A percentile compares a stretch with the other conserved stretches of the same genome.
Evolutionary conservation across 2,888 invertebrate genomes (phyloP).

Genomic region (Cataglyphis rosenhaueri): DNA sequence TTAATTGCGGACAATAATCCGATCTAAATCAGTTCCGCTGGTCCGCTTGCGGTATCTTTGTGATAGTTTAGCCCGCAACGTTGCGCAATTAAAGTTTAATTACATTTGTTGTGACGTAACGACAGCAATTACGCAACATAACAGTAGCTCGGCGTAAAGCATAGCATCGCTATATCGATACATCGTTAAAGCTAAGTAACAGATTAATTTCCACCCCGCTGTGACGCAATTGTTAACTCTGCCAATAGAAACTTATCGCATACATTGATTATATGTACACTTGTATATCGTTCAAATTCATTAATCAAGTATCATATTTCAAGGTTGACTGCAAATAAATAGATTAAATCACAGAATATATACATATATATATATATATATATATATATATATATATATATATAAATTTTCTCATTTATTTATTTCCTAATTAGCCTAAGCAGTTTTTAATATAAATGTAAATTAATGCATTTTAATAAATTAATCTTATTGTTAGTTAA

Average conservation of each 20-base stretch:
- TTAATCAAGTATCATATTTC: not conserved
- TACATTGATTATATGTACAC: not conserved
- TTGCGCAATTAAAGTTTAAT: conserved; percentile 46
- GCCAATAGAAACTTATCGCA: conserved; percentile 12
- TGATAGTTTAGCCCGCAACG: conserved; percentile 20
- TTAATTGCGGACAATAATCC: conserved; percentile 14
- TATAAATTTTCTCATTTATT: not conserved
- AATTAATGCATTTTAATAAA: not conserved
- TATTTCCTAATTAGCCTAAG: conserved; percentile 3
- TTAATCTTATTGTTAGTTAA: not conserved
- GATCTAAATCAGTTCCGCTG: conserved; percentile 19
- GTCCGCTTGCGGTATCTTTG: conserved; percentile 24
- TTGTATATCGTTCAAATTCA: not conserved
- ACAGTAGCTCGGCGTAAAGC: not conserved
- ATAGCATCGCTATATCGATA: conserved; percentile 8
- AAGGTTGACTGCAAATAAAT: conserved; percentile 19
- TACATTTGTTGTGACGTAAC: conserved; percentile 32
- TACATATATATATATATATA: not conserved
- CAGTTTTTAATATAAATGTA: not conserved
- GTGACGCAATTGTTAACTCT: conserved; percentile 4
- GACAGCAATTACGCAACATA: conserved; percentile 7
- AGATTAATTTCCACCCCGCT: conserved; percentile 21
- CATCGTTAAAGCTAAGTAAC: not conserved
- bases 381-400: not conserved
- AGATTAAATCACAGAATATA: conserved; percentile 12